Base-by-base conservation (phyloP, 2,888 invertebrate genomes). In the Phyto melanocephala region DNA sequence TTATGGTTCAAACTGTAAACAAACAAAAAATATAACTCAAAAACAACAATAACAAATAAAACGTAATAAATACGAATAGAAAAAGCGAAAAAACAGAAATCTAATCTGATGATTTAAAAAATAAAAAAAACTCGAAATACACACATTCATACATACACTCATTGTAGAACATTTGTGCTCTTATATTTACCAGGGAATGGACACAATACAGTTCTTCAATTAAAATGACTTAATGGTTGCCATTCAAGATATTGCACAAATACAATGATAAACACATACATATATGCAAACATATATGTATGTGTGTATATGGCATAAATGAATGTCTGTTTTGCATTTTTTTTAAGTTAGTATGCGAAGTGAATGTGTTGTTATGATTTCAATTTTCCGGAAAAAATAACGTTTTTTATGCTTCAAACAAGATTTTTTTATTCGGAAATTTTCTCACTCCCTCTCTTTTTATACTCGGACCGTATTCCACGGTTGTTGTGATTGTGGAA, bases 401-500 rank as follows among this genome's bases (percentile, higher is more conserved):
- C 35, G 47, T 62, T 47, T 63, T 77, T 58, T 63, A 37, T 56
- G 42, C 54, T 54, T 56, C 50, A 62, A 54, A 54, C 11, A 13
- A 20, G 3, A 47, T 4, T 40, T 45, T 54, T 63, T 47, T 45
- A n/a, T 37, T 4, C 20, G 13, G n/a, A n/a, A n/a, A n/a, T n/a
- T n/a, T n/a, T 33, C 20, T 47, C 50, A 28, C 7, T 28, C 28
- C 58, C 22, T 47, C 17, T 37, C 56, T 42, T 52, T 17, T 33
- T 52, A 15, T 33, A 10, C 35, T 10, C 37, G 56, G 47, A n/a
- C 47, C 33, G 33, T 37, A 62, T 33, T n/a, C 52, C 68, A 20
- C 15, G 47, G 50, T 11, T 62, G 67, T 65, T 58, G 47, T 52
- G 58, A 71, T 68, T 81, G 63, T 77, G 77, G 40, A 62, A 81